Evolutionary conservation across 2,888 invertebrate genomes (phyloP), one percentile per base, ranked within the genome.

Genomic region (Phorcus lineatus): DNA sequence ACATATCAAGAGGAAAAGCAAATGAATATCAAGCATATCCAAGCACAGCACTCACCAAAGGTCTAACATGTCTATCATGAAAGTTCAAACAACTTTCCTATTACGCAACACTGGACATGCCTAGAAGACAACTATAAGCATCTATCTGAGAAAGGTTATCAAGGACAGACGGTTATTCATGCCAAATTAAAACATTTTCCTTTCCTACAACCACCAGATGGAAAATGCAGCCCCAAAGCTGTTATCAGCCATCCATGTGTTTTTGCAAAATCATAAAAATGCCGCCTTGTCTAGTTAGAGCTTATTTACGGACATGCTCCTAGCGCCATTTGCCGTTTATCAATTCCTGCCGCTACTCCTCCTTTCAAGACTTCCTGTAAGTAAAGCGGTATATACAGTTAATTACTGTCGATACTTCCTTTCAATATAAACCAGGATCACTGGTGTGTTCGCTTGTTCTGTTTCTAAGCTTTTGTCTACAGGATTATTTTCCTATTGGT

Each of bases 241-340:
- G 19, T 70, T 70, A 70, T 70, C 70, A 70, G 19, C 17, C 70
- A 19, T 36, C 70, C 70, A 70, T 70, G 40, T 70, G 70, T 70
- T 70, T 47, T 70, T 70, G 70, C 70, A 36, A 70, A 70, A 70
- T 70, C 70, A 70, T 70, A 70, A 70, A 70, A 70, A 70, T 70
- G 70, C 70, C 70, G 70, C 28, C 70, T 36, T 70, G 70, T 70
- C 70, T 70, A 70, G 70, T 70, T 70, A 70, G 70, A 19, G 36
- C 70, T 70, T 70, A 70, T 70, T 70, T 70, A 70, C 70, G 36
- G 70, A 70, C 70, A 70, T 40, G 70, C 70, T 70, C 40, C 70
- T 36, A 70, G 40, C 70, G 16, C 62, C 70, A 40, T 70, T 70
- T 70, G 70, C 36, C 70, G 40, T 70, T 70, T 70, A 70, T 70